phyloP scores from a whole-genome alignment of 2,797 vertebrate genomes.

The Siniperca obscura region DNA sequence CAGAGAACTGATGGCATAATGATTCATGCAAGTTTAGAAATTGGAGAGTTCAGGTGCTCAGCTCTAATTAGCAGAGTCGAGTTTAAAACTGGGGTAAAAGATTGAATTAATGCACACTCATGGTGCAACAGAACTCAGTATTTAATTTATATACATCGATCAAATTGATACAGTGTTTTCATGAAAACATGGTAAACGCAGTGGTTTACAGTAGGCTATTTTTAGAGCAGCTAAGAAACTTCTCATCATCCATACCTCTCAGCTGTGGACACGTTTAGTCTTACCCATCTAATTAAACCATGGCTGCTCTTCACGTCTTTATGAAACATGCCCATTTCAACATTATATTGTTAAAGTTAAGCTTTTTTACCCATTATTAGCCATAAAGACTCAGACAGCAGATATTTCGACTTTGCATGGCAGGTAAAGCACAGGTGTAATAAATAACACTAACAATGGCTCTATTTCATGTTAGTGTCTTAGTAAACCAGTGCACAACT shows the following conservation, averaged over 20 bases:
- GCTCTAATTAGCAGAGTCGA: background rate
- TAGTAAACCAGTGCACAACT: no score
- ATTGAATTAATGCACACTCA: background rate
- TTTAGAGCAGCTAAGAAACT: no score
- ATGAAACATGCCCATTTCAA: background rate
- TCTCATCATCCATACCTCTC: background rate
- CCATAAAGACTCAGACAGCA: no score
- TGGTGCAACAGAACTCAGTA: background rate
- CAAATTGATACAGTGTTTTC: background rate
- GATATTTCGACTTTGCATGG: background rate
- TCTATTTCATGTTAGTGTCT: no score
- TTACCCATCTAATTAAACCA: background rate
- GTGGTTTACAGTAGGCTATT: no score
- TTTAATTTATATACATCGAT: background rate
- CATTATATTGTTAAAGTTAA: no score
- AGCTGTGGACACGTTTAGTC: no score
- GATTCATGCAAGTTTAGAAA: background rate
- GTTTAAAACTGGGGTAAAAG: background rate
- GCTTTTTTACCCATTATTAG: no score
- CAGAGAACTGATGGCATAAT: background rate
- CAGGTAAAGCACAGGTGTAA: background rate
- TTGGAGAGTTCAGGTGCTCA: background rate
- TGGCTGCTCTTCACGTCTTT: background rate
- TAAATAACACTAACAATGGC: no score
- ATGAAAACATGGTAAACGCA: background rate